phyloP scores from a whole-genome alignment of 2,113 vertebrate genomes.

The Rhizomys pruinosus region DNA sequence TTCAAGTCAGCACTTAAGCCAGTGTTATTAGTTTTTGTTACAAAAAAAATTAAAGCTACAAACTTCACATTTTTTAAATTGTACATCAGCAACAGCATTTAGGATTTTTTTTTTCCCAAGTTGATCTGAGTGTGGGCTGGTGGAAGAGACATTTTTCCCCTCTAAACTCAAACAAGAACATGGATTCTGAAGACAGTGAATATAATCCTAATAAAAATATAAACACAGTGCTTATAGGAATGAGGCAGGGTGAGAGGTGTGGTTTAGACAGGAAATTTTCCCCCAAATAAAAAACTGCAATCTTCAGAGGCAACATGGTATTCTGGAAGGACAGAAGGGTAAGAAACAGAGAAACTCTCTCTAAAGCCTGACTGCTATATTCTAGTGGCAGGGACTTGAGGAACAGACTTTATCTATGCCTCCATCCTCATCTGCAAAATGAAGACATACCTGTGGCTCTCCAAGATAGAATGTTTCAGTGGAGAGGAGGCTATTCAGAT shows the following conservation, averaged over 20 bases:
- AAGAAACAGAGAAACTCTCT: not conserved
- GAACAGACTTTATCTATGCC: not conserved
- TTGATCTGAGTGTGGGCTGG: constrained; percentile 75
- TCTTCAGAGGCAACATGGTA: constrained; percentile 54
- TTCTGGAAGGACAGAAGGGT: constrained; percentile 36
- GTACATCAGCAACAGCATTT: constrained; percentile 71
- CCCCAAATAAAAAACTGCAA: constrained; percentile 27
- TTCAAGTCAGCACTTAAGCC: constrained; percentile 85
- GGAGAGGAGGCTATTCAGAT: not conserved
- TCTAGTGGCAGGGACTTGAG: not conserved
- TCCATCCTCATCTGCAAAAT: not conserved
- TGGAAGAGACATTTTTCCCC: constrained; percentile 17
- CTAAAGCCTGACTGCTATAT: not conserved
- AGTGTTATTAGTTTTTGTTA: constrained; percentile 84
- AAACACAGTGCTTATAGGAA: not conserved
- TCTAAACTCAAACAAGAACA: constrained; percentile 54
- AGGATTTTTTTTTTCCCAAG: constrained; percentile 54
- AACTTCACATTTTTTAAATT: constrained; percentile 86
- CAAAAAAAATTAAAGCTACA: constrained; percentile 89
- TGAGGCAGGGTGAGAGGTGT: not conserved
- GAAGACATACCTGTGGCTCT: not conserved
- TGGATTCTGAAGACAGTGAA: constrained; percentile 42
- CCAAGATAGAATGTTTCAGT: not conserved
- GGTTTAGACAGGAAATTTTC: not conserved
- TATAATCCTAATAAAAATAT: constrained; percentile 36